Evolutionary conservation across 2,797 vertebrate species (phyloP), one percentile per base, ranked within the genome.

Genomic region (Rhinatrema bivittatum): DNA sequence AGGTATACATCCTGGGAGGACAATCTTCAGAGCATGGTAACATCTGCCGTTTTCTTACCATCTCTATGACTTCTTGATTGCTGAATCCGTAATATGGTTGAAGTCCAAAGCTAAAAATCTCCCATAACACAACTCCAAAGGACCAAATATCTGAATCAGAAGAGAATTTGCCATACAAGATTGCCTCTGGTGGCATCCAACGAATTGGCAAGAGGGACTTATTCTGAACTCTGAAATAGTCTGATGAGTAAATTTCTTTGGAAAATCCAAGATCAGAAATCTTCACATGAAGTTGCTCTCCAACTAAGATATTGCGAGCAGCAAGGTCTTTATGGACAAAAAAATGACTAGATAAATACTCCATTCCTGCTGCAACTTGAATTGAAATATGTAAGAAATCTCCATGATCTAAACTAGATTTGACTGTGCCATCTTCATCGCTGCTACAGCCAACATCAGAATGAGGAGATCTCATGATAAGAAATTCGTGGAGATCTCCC

Each of bases 1-100:
- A 71, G 36, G 81, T 72, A 32, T 97, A 96, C 80, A 98, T 89
- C 39, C 91, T 84, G 5, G 92, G 91, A 0, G 96, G 96, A 56
- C 96, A 99, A 70, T 99, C 96, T 68, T 99, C 96, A 0, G 96
- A 96, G 68, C 95, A 98, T 0, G 94, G 93, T 60, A 99, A 73
- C 50, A 96, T 81, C 61, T 98, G 96, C 4, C 92, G 81, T 68
- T 97, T 97, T 7, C 93, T 81, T 62, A 96, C 88, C 95, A 98
- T 96, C 73, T 98, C 94, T 29, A 98, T 94, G 58, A 99, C 96
- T 62, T 99, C 96, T 72, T 97, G 94, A 66, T 99, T 97, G 53
- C 91, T 96, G 72, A 97, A 98, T 7, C 95, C 96, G 0, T 98
- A 98, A 35, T 92, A 99, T 0, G 96, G 96, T 70, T 98, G 94